These are phyloP conservation scores for Diphyllodes magnificus DNA, from an alignment of 2,113 vertebrate genomes.

Conservation along the genomic window DNA sequence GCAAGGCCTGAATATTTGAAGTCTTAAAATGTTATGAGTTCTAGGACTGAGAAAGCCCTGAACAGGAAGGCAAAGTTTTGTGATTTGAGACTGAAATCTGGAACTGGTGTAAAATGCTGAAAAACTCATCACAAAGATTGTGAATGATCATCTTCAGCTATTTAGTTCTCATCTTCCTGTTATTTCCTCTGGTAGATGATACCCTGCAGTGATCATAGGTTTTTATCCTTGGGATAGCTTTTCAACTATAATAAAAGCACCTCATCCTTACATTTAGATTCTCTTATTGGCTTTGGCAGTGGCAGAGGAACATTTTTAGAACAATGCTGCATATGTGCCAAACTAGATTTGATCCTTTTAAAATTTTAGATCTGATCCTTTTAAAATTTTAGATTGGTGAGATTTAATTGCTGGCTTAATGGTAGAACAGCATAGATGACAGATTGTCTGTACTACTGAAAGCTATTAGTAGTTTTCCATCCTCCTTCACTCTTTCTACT, in stretches of 20 bases:
- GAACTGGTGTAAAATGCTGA: not conserved
- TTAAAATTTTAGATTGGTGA: not conserved
- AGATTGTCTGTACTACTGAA: not conserved
- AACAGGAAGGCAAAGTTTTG: not conserved
- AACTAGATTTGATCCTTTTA: not conserved
- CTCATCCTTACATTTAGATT: not conserved
- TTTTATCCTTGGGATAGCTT: not conserved
- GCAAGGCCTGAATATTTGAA: not conserved
- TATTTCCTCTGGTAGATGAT: not conserved
- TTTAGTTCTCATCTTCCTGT: not conserved
- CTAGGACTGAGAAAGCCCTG: not conserved
- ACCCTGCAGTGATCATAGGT: not conserved
- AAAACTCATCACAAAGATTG: not conserved
- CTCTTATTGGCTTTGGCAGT: not conserved
- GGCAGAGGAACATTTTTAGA: not conserved
- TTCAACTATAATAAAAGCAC: not conserved
- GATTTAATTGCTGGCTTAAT: not conserved
- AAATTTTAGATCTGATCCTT: not conserved
- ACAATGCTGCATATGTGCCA: not conserved
- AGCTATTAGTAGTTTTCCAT: not conserved
- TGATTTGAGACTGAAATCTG: not conserved
- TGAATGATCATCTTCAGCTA: accelerated
- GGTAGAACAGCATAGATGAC: not conserved
- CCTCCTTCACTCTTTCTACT: not conserved
- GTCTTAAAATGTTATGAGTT: not conserved